These are phyloP conservation scores for Pteria penguin DNA, from an alignment of 2,888 invertebrate species.

Conservation along the genomic window DNA sequence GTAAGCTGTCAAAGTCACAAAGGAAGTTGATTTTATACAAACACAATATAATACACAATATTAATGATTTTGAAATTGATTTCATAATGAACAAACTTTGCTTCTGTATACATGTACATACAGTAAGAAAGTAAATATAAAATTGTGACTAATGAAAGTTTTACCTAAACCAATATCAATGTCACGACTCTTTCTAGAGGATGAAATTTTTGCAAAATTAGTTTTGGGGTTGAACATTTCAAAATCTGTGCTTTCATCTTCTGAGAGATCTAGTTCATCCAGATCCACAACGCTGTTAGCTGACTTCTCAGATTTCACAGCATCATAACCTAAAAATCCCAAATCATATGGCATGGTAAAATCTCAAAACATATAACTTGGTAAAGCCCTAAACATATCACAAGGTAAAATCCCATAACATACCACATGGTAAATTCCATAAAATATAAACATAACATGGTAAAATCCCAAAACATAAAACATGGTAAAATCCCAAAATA, in stretches of 20 bases:
- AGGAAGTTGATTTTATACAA: too few species aligned
- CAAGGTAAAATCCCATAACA: too few species aligned
- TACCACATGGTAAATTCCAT: too few species aligned
- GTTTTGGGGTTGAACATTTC: constrained; percentile 40
- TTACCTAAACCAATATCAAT: background rate
- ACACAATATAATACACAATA: too few species aligned
- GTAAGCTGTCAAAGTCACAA: too few species aligned
- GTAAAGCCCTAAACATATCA: background rate
- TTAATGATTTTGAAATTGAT: too few species aligned
- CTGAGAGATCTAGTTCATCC: constrained; percentile 30
- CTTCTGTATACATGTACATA: too few species aligned
- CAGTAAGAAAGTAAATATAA: too few species aligned
- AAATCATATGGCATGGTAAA: background rate
- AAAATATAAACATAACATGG: too few species aligned
- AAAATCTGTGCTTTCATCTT: constrained; percentile 39
- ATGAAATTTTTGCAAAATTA: background rate
- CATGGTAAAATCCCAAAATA: background rate
- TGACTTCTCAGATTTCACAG: constrained; percentile 18
- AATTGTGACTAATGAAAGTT: too few species aligned
- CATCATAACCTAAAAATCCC: constrained; percentile 14
- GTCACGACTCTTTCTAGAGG: background rate
- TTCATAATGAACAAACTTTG: too few species aligned
- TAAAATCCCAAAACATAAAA: background rate
- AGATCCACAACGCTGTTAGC: constrained; percentile 30
- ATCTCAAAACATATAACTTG: background rate